Conservation (phyloP, 2,113 vertebrate genomes). For the Etheostoma spectabile region DNA sequence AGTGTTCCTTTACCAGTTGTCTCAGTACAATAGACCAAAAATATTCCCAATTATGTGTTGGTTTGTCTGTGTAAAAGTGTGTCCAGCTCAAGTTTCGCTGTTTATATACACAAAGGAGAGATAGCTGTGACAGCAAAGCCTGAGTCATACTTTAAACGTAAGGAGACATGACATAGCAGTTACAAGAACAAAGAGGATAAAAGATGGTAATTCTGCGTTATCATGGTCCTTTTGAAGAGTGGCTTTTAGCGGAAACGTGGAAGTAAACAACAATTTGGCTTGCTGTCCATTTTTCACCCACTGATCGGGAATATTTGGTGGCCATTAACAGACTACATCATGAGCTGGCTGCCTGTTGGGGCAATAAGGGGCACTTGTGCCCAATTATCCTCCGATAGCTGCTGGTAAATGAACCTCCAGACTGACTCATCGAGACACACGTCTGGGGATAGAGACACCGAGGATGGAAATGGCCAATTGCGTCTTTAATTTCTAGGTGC, state of each 20-base stretch:
- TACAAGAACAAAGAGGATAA: conserved; percentile 28
- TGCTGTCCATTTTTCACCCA: conserved; percentile 27
- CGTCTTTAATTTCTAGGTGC: background rate
- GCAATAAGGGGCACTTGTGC: conserved; percentile 60
- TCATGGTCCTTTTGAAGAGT: conserved; percentile 33
- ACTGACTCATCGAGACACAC: conserved; percentile 49
- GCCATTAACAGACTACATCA: conserved; percentile 45
- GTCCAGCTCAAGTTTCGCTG: background rate
- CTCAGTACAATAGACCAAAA: conserved; percentile 3
- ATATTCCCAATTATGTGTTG: background rate
- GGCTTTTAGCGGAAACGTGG: conserved; percentile 45
- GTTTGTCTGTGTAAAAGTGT: background rate
- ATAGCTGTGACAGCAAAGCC: background rate
- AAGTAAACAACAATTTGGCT: conserved; percentile 64
- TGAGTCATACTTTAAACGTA: conserved; percentile 47
- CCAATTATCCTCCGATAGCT: conserved; percentile 69
- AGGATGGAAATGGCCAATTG: conserved; percentile 5
- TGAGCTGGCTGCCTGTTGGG: conserved; percentile 47
- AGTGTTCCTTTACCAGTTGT: conserved; percentile 6
- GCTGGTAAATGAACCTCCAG: conserved; percentile 48
- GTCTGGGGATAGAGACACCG: conserved; percentile 42
- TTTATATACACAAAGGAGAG: conserved; percentile 6
- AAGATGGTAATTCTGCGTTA: conserved; percentile 23
- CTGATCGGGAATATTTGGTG: conserved; percentile 35
- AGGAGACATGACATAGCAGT: conserved; percentile 14